These are phyloP conservation scores for Corythaeola cristata DNA, from an alignment of 2,113 vertebrate species.

Conservation along the genomic window DNA sequence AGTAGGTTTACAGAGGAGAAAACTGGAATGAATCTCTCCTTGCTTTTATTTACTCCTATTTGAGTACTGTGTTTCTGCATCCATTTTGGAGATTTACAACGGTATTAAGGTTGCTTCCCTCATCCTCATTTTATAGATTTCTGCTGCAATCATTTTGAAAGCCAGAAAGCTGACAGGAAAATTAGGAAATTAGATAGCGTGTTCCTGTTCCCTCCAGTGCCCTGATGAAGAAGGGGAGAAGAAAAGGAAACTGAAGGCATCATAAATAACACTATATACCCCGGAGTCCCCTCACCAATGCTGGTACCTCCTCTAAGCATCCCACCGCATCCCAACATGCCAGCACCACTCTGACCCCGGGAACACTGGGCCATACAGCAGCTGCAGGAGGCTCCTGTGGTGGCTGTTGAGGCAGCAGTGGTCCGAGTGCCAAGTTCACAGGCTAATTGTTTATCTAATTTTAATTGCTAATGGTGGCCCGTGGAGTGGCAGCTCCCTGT, in stretches of 20 bases:
- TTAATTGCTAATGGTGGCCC: background rate
- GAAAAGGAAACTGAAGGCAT: background rate
- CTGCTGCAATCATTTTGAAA: slow-evolving; percentile 60
- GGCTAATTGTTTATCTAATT: slow-evolving; percentile 30
- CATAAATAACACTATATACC: background rate
- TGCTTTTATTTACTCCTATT: slow-evolving; percentile 64
- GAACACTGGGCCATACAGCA: fast-evolving
- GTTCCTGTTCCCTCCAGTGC: slow-evolving; percentile 1
- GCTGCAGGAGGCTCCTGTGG: background rate
- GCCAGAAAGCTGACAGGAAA: slow-evolving; percentile 58
- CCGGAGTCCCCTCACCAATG: fast-evolving
- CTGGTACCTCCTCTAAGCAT: background rate
- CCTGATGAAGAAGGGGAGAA: background rate
- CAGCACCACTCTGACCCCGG: fast-evolving
- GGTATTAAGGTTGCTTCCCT: slow-evolving; percentile 57
- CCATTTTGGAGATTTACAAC: slow-evolving; percentile 67
- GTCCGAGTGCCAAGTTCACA: background rate
- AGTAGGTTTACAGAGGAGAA: slow-evolving; percentile 44
- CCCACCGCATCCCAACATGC: background rate
- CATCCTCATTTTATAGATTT: slow-evolving; percentile 60
- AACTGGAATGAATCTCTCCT: slow-evolving; percentile 53
- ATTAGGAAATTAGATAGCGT: slow-evolving; percentile 58
- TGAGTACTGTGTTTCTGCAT: slow-evolving; percentile 53
- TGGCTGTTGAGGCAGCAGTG: background rate
- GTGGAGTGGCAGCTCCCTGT: background rate